phyloP scores from a whole-genome alignment of 2,113 vertebrate species.

The Varanus komodoensis region DNA sequence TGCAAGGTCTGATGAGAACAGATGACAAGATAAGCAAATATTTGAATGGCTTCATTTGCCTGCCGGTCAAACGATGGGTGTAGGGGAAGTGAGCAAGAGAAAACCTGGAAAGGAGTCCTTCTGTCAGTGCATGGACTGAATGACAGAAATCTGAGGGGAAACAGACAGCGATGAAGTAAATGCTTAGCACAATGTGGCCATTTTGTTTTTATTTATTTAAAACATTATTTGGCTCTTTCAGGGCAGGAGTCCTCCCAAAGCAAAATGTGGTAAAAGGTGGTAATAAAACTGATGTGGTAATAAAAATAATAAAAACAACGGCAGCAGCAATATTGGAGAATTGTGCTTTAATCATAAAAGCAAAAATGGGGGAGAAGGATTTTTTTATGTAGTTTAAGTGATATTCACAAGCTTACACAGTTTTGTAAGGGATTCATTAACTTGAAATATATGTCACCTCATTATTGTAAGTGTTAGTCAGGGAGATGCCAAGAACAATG shows the following conservation, averaged over 20 bases:
- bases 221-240: no score
- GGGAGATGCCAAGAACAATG: background rate
- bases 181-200: conserved; percentile 6
- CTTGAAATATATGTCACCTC: background rate
- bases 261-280: no score
- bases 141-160: conserved; percentile 48
- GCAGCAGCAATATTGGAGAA: background rate
- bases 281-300: no score
- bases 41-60: conserved; percentile 86
- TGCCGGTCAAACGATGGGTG: conserved; percentile 73
- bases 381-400: background rate
- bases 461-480: background rate
- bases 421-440: background rate
- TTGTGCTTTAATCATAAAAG: background rate
- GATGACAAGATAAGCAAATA: conserved; percentile 85
- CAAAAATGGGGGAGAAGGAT: background rate
- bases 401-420: background rate
- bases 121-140: conserved; percentile 48
- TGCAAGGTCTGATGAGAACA: conserved; percentile 83
- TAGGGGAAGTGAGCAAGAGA: conserved; percentile 62
- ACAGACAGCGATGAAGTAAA: background rate
- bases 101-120: conserved; percentile 68
- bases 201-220: background rate
- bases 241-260: no score
- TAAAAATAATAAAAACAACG: no score